A percentile compares a stretch with the other conserved stretches of the same genome.
Conservation (phyloP, 2,113 vertebrate species). For the Megaceryle torquata region DNA sequence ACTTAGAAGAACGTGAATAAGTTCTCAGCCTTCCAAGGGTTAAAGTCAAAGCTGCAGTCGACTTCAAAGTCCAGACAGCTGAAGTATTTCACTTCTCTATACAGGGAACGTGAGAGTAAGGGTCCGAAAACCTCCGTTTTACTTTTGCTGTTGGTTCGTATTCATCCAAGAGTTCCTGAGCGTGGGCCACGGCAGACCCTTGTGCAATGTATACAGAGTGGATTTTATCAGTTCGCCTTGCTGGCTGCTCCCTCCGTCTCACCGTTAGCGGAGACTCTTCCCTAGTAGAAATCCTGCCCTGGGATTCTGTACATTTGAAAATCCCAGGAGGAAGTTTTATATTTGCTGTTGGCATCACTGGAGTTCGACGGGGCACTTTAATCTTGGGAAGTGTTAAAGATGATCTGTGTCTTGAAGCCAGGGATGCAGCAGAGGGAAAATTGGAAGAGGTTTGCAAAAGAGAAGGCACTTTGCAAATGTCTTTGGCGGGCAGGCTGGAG, state of each 20-base stretch:
- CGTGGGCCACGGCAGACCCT: constrained; percentile 36
- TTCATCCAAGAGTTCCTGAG: constrained; percentile 20
- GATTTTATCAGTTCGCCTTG: constrained; percentile 83
- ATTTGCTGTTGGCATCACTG: constrained; percentile 83
- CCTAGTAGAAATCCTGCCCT: background rate
- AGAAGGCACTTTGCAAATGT: constrained; percentile 24
- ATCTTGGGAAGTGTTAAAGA: constrained; percentile 69
- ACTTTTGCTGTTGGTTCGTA: constrained; percentile 43
- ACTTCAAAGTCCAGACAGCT: background rate
- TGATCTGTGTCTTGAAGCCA: constrained; percentile 51
- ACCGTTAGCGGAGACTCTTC: background rate
- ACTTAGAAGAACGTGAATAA: background rate
- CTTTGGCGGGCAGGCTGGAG: constrained; percentile 40
- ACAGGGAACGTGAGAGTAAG: constrained; percentile 68
- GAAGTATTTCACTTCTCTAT: constrained; percentile 37
- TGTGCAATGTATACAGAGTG: constrained; percentile 83
- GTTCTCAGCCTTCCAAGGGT: background rate
- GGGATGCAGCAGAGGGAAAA: background rate
- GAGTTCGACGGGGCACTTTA: constrained; percentile 79
- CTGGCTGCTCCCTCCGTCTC: constrained; percentile 75
- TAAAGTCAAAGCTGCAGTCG: background rate
- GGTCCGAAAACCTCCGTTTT: constrained; percentile 87
- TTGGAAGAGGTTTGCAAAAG: background rate
- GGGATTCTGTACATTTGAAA: constrained; percentile 35
- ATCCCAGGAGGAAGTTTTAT: constrained; percentile 83